These are phyloP conservation scores for Urosaurus nigricauda DNA, from an alignment of 2,797 vertebrate species.

Conservation along the genomic window DNA sequence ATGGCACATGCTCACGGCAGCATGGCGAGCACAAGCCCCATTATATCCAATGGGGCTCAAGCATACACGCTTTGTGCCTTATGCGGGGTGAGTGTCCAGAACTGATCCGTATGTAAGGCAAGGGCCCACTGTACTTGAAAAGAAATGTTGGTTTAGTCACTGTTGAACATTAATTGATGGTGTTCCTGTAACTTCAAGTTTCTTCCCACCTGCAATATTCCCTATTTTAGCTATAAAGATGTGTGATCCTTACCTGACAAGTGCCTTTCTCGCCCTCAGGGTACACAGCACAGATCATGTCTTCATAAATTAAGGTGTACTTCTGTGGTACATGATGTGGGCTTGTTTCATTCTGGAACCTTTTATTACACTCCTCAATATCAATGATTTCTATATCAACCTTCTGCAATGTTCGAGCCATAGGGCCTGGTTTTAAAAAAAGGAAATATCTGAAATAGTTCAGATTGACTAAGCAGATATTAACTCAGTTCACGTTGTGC, in stretches of 20 bases:
- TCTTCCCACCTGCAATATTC: background rate
- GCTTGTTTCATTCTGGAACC: background rate
- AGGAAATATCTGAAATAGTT: no score
- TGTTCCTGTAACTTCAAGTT: no score
- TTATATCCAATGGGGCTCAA: no score
- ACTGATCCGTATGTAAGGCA: no score
- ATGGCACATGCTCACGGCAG: no score
- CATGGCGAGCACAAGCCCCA: no score
- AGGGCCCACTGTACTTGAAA: no score
- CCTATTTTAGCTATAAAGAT: background rate
- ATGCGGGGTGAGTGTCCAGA: no score
- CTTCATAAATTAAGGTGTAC: background rate
- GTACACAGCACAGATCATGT: slow-evolving; percentile 67
- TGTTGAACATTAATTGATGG: background rate
- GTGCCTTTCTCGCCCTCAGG: slow-evolving; percentile 18
- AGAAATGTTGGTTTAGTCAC: background rate
- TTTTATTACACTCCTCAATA: slow-evolving; percentile 28
- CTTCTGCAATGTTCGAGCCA: slow-evolving; percentile 56
- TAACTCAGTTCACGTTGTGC: no score
- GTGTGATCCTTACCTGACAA: slow-evolving; percentile 62
- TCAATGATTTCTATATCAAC: slow-evolving; percentile 61
- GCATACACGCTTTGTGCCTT: no score
- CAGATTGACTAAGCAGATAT: no score
- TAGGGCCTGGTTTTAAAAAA: slow-evolving; percentile 16
- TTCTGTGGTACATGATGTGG: background rate